Evolutionary conservation across 2,888 invertebrate genomes (phyloP), one percentile per base, ranked within the genome.

Genomic region (Sesamia inferens): DNA sequence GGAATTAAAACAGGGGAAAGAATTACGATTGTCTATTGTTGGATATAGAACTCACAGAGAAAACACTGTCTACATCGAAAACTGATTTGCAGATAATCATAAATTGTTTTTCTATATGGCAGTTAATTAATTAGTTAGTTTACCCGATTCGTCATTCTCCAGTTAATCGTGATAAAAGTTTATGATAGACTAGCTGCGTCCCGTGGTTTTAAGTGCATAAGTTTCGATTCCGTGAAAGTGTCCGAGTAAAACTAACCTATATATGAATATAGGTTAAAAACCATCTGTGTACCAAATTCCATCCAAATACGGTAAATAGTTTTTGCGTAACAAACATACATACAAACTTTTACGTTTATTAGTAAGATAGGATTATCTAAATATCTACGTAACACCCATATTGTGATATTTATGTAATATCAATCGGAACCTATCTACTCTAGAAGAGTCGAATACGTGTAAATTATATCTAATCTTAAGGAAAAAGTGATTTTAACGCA

Each of bases 401-500:
- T 2, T 24, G 5, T 31, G 24, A 51, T 51, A n/a, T n/a, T n/a
- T n/a, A 44, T 39, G 13, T 16, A 19, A 57, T 57, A 71, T n/a
- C 39, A 47, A 31, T 68, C 44, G 16, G 69, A 22, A 11, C 2
- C 13, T 51, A 51, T 5, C 39, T 47, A 54, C 65, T 74, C 54
- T 19, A 19, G 10, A 19, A 64, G 31, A 66, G 62, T 51, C 22
- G 8, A 62, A 31, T 61, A 14, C 2, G 42, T 61, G 22, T 11
- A 39, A 39, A 42, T 44, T 58, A 13, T 39, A 51, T 57, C 19
- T n/a, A 16, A 44, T 57, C 3, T 22, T 22, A 5, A 59, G 54
- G 42, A 70, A 76, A 70, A 63, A 19, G 5, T 55, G 48, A 47
- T 78, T 66, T 42, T 14, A 42, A 22, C 24, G 19, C 5, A 31